Evolutionary conservation across 2,797 vertebrate genomes (phyloP), one percentile per base, ranked within the genome.

Genomic region (Schizopygopsis malacanthus): DNA sequence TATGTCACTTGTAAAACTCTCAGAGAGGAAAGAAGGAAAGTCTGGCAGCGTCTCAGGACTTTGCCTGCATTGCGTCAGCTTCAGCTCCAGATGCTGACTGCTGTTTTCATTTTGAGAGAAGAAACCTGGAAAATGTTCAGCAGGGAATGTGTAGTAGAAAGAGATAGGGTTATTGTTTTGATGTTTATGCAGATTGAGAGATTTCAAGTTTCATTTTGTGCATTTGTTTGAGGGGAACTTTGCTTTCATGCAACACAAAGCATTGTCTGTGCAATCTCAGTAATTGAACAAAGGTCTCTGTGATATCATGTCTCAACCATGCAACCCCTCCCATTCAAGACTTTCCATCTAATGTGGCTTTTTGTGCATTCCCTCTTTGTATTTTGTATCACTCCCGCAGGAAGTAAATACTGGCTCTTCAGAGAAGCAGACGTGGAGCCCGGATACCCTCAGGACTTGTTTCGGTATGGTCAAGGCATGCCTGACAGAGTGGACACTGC

Each of bases 401-500:
- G 96, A 69, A 95, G 97, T 87, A 94, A 92, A 84, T 99, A 96
- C 92, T 99, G 98, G 98, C 91, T 99, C 72, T 99, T 99, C 93
- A 93, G 97, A 80, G 98, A 99, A 89, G 97, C 97, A 0, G 97
- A 98, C n/a, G 93, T 98, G 88, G 94, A 98, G 85, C 95, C 97
- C 0, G 98, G 98, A 47, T 99, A 98, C 90, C 98, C 98, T 0
- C 98, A 98, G 93, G 97, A 97, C 0, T 89, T 99, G 71, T 93
- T 92, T 76, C 95, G 92, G 88, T 98, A 98, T 0, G 98, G 98
- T 56, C 93, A 94, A 85, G 97, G 96, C 86, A 94, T 99, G 89
- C 97, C 98, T 22, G 94, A 97, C 88, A 89, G 90, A 85, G 97
- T 99, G 0, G 98, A 99, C 87, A 95, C 97, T 0, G 98, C 97